These are phyloP conservation scores for Drosophila cardini DNA, from an alignment of 1,140 invertebrate species.

Conservation along the genomic window DNA sequence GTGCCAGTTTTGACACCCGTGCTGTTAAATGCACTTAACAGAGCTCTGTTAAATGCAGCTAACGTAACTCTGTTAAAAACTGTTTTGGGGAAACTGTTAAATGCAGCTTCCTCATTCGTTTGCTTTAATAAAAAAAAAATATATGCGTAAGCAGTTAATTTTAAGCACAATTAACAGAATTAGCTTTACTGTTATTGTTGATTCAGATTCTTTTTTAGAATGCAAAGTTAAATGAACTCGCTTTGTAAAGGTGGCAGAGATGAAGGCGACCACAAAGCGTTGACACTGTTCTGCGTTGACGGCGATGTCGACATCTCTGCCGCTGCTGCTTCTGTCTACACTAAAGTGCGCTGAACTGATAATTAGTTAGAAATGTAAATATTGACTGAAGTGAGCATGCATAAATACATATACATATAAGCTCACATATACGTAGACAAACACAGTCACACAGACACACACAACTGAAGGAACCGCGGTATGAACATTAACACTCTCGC, in stretches of 20 bases:
- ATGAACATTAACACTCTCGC: constrained; percentile 12
- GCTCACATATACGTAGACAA: neutral
- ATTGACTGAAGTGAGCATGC: constrained; percentile 70
- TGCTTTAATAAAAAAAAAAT: constrained; percentile 1
- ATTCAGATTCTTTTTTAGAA: constrained; percentile 47
- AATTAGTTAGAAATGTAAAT: constrained; percentile 82
- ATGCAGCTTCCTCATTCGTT: constrained; percentile 39
- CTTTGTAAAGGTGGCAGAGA: constrained; percentile 20
- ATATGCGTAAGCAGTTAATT: constrained; percentile 36
- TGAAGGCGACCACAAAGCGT: constrained; percentile 51
- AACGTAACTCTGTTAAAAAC: constrained; percentile 9
- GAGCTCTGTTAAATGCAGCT: constrained; percentile 3
- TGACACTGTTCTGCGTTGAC: constrained; percentile 46
- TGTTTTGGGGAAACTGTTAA: neutral
- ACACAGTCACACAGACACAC: constrained; percentile 8
- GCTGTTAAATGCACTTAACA: constrained; percentile 13
- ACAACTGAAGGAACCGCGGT: constrained; percentile 16
- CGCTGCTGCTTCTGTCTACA: constrained; percentile 43
- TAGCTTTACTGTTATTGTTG: constrained; percentile 29
- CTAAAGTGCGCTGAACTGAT: constrained; percentile 80
- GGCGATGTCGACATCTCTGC: neutral
- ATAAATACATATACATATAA: constrained; percentile 42
- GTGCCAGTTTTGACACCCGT: constrained; percentile 14
- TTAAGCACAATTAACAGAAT: constrained; percentile 32
- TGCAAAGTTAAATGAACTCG: constrained; percentile 78